Evolutionary conservation across 2,113 vertebrate species (phyloP), one percentile per base, ranked within the genome.

Genomic region (Onychorhynchus coronatus): DNA sequence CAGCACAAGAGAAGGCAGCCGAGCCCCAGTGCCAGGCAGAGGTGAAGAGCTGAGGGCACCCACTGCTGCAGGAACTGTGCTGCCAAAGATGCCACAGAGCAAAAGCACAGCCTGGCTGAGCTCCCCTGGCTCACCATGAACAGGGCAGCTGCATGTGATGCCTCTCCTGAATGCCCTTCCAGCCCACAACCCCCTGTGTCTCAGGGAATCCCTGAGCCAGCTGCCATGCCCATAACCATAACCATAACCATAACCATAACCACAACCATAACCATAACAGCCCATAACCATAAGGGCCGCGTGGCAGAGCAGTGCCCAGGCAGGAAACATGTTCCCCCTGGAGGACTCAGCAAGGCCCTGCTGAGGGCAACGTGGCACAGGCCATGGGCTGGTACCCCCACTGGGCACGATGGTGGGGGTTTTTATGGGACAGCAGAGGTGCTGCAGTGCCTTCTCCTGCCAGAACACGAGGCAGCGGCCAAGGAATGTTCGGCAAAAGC

Each of bases 401-500:
- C 12, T 5, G 5, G n/a, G 6, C 17, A 24, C 0, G 2, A 28
- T 27, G 59, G 17, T n/a, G 62, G 15, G 47, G 21, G 13, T 0
- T 53, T 25, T 49, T 77, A 49, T 3, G 11, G 46, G 35, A n/a
- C 55, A 49, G 58, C 9, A 76, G 44, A 61, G 24, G 44, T 0
- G 1, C 14, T 1, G 1, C 8, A 5, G 59, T 9, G 42, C 41
- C 20, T 49, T 49, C 46, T 75, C 22, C 56, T 70, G 68, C 53
- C 63, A 80, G 20, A 76, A 31, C 5, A 37, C 0, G 5, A 55
- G 37, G n/a, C 23, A 42, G 16, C 11, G 33, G 44, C 63, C 41
- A 23, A 56, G 39, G 27, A n/a, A 65, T 1, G 1, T 2, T 2
- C 44, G n/a, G 28, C 1, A 0, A 63, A 77, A 27, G 52, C 20